Conservation (phyloP, 2,113 vertebrate species). For the Tiliqua scincoides region DNA sequence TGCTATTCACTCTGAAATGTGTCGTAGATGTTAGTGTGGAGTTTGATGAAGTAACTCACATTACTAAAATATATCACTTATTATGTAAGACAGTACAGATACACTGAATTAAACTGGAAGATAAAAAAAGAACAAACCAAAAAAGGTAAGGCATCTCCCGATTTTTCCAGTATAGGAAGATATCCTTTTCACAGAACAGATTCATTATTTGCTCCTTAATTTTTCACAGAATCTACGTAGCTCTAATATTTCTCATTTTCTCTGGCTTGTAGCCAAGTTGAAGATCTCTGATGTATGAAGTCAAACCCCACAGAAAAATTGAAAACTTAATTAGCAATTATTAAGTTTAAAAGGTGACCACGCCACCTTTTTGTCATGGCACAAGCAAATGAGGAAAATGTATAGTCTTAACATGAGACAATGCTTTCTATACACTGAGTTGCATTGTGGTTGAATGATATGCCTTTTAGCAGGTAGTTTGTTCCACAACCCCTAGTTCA, state of each 20-base stretch:
- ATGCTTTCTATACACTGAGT: background rate
- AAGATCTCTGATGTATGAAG: constrained; percentile 30
- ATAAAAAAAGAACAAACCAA: background rate
- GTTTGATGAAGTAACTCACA: constrained; percentile 17
- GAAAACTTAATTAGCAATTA: background rate
- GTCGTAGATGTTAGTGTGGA: background rate
- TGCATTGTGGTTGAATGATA: background rate
- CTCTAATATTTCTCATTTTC: constrained; percentile 28
- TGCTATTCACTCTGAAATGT: background rate
- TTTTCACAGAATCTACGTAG: constrained; percentile 40
- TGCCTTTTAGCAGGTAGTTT: fast-evolving
- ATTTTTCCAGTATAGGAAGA: background rate
- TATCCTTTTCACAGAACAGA: background rate
- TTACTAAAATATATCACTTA: background rate
- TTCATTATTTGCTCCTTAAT: background rate
- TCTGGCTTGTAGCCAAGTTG: background rate
- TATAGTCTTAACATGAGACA: background rate
- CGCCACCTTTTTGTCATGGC: background rate
- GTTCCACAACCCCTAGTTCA: background rate
- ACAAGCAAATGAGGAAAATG: background rate
- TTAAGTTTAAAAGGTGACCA: background rate
- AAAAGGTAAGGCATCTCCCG: background rate
- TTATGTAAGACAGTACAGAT: background rate
- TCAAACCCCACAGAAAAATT: background rate
- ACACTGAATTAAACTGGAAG: background rate